phyloP scores from a whole-genome alignment of 2,888 invertebrate genomes.

The Polydrusus cervinus region DNA sequence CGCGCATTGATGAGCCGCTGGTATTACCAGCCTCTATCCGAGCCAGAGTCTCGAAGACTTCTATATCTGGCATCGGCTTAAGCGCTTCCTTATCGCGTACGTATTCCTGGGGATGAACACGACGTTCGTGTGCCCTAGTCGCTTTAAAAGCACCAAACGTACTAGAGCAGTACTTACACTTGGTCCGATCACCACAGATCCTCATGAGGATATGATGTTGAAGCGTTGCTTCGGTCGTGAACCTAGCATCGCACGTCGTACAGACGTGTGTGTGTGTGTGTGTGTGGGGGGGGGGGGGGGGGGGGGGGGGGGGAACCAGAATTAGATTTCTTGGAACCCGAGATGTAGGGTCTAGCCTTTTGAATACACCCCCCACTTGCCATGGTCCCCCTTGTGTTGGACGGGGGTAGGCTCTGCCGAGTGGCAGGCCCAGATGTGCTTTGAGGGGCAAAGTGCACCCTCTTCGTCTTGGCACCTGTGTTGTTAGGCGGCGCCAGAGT shows the following conservation, averaged over 20 bases:
- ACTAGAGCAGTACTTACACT: too few relatives aligned
- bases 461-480: neutral
- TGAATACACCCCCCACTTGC: too few relatives aligned
- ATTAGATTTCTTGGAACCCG: neutral
- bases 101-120: too few relatives aligned
- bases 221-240: neutral
- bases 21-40: slow-evolving; percentile 37
- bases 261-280: neutral
- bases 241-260: neutral
- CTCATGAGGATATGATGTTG: neutral
- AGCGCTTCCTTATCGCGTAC: too few relatives aligned
- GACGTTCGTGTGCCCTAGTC: too few relatives aligned
- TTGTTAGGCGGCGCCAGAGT: neutral
- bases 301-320: neutral
- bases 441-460: neutral
- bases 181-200: slow-evolving; percentile 6
- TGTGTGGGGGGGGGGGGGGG: neutral
- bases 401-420: neutral
- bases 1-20: neutral
- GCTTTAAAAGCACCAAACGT: too few relatives aligned
- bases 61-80: slow-evolving; percentile 24
- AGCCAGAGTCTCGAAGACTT: slow-evolving; percentile 29
- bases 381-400: neutral
- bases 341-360: neutral
- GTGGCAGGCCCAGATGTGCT: neutral